phyloP scores from a whole-genome alignment of 2,797 vertebrate species.

The Tarsius wallacei region DNA sequence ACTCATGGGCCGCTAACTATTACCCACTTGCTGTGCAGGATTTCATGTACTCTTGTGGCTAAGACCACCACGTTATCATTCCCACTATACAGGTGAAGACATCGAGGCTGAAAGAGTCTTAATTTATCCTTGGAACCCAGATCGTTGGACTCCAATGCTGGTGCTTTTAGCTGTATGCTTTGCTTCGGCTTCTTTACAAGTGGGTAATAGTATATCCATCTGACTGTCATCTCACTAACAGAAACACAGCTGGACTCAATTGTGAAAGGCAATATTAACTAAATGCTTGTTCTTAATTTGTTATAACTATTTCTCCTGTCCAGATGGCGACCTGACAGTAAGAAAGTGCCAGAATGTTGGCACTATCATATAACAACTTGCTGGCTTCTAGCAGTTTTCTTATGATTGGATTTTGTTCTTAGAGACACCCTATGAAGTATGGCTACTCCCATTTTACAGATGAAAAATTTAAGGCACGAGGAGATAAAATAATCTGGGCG shows the following conservation, averaged over 20 bases:
- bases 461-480: constrained; percentile 26
- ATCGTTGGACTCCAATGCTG: constrained; percentile 3
- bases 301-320: constrained; percentile 24
- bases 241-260: constrained; percentile 35
- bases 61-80: neutral
- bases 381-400: constrained; percentile 11
- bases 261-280: neutral
- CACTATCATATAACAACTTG: neutral
- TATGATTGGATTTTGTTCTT: constrained; percentile 20
- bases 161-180: neutral
- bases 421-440: neutral
- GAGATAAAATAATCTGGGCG: constrained; percentile 9
- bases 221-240: neutral
- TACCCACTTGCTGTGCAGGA: neutral
- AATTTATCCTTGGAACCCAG: neutral
- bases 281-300: constrained; percentile 37
- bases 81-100: neutral
- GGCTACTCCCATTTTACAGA: constrained; percentile 27
- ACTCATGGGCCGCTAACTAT: neutral
- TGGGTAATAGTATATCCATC: constrained; percentile 31
- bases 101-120: neutral
- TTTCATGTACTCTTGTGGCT: neutral
- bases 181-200: constrained; percentile 7
- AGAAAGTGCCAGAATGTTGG: neutral
- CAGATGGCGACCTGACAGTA: neutral